A percentile compares a stretch with the other conserved stretches of the same genome.
Evolutionary conservation across 2,113 vertebrate species (phyloP).

Genomic region (Callospermophilus lateralis): DNA sequence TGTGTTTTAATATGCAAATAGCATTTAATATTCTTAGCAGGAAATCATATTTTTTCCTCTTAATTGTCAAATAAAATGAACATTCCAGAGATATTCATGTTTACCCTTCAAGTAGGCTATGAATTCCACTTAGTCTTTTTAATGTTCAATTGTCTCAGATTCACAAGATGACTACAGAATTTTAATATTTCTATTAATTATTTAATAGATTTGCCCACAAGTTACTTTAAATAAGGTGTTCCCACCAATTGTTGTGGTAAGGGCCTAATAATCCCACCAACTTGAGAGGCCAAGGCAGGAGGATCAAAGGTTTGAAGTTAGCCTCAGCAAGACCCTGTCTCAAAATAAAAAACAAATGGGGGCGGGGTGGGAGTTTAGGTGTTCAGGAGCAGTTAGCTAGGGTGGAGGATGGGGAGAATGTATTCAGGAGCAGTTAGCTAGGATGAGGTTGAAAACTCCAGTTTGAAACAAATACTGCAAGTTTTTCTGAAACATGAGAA

Average conservation of each 20-base stretch:
- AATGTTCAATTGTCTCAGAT: background rate
- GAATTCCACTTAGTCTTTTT: background rate
- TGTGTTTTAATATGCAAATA: conserved; percentile 36
- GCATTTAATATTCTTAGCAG: conserved; percentile 21
- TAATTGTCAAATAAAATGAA: conserved; percentile 44
- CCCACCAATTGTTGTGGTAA: background rate
- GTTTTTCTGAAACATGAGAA: background rate
- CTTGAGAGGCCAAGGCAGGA: no score
- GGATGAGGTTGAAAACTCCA: background rate
- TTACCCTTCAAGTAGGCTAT: background rate
- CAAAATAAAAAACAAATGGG: no score
- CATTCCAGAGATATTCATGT: background rate
- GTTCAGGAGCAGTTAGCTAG: no score
- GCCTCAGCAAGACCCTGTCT: no score
- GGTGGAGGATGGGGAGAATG: no score
- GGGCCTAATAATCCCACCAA: no score
- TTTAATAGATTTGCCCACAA: conserved; percentile 39
- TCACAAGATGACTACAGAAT: background rate
- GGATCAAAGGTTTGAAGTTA: no score
- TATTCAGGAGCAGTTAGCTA: background rate
- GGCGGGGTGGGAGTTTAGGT: no score
- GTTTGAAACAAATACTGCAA: conserved; percentile 9
- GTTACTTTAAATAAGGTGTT: conserved; percentile 16
- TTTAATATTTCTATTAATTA: conserved; percentile 44
- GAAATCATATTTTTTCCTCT: background rate